Evolutionary conservation across 1,140 invertebrate genomes (phyloP), one percentile per base, ranked within the genome.

Genomic region (Leptinotarsa texana): DNA sequence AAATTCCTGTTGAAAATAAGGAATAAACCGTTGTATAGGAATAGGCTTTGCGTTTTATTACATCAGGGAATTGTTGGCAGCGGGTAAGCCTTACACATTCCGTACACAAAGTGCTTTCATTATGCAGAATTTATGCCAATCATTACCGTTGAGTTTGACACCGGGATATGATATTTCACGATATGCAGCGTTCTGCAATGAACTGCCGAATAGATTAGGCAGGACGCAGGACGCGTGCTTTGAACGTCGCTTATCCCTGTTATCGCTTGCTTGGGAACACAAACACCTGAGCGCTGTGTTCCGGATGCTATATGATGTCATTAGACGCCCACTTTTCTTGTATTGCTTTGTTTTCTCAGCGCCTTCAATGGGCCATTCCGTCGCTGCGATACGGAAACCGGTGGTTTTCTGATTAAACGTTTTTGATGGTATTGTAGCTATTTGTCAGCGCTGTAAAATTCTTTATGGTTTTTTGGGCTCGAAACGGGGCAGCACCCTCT

Each of bases 41-140:
- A 51, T 21, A 77, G 77, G 78, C 70, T 77, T 80, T 81, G 79
- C 74, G 75, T 78, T 81, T 81, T 81, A 81, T 81, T 81, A 78
- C 78, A 76, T 75, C 70, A 69, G 75, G 74, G 75, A 79, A 79
- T 80, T 75, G 74, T 73, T 73, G 75, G 72, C 75, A 75, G 75
- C 72, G 65, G 68, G 76, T 72, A 79, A 75, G 77, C 75, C 63
- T 67, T 62, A 70, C 74, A 78, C 74, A 76, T 77, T 62, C 74
- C 51, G 75, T 78, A 81, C 77, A 74, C 81, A 80, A 83, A 83
- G 74, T 80, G 81, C 83, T 80, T 83, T 85, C 83, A 83, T 85
- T 85, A 85, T 80, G 79, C 78, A 77, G 81, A 85, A 85, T 85
- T 85, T 85, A 85, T 85, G 83, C 82, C 84, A 85, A 85, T 85